Evolutionary conservation across 2,888 invertebrate species (phyloP).

Genomic region (Oligia fasciuncula): DNA sequence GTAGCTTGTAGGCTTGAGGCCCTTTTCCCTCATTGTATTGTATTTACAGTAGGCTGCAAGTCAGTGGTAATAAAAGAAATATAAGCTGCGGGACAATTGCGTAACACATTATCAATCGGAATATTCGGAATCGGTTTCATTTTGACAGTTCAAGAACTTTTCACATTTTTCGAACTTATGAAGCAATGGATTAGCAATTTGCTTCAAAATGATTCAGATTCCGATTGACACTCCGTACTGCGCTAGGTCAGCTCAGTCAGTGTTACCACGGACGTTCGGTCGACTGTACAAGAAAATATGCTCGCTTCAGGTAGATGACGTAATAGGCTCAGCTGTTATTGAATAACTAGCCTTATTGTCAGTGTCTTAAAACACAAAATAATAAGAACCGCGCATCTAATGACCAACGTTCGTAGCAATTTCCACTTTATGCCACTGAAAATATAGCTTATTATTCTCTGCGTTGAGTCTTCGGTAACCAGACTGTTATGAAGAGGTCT

Average conservation of each 20-base stretch:
- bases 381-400: neutral
- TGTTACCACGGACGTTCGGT: neutral
- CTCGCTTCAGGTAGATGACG: slow-evolving; percentile 16
- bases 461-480: neutral
- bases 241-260: neutral
- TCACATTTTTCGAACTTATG: too few relatives aligned
- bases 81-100: neutral
- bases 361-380: neutral
- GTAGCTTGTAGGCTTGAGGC: slow-evolving; percentile 52
- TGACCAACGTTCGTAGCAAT: neutral
- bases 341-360: slow-evolving; percentile 24
- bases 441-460: slow-evolving; percentile 31
- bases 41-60: neutral
- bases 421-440: neutral
- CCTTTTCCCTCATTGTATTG: slow-evolving; percentile 40
- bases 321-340: neutral
- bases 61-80: neutral
- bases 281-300: slow-evolving; percentile 3
- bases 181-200: too few relatives aligned
- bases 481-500: neutral
- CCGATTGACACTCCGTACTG: neutral
- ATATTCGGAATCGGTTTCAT: too few relatives aligned
- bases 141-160: too few relatives aligned
- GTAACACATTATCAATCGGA: too few relatives aligned
- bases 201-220: too few relatives aligned